A percentile compares a stretch with the other conserved stretches of the same genome.
Evolutionary conservation across 2,113 vertebrate species (phyloP).

Genomic region (Rutilus rutilus): DNA sequence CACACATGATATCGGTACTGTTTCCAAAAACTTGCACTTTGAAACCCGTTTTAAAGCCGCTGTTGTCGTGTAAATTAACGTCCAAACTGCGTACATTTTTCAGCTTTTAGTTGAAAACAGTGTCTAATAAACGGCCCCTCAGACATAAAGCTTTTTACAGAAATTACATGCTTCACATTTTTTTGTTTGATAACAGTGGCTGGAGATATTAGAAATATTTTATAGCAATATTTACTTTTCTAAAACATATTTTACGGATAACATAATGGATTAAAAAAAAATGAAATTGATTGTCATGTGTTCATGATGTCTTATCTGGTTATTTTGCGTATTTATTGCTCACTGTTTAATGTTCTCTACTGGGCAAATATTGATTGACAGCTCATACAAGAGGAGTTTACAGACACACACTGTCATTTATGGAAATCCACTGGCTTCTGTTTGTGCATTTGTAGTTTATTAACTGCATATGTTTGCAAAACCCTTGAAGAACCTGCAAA

Average conservation of each 20-base stretch:
- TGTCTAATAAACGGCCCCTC: too few relatives aligned
- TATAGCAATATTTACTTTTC: neutral
- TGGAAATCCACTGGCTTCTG: neutral
- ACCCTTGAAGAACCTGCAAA: neutral
- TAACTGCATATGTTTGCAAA: neutral
- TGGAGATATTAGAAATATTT: neutral
- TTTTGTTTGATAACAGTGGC: neutral
- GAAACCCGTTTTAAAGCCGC: too few relatives aligned
- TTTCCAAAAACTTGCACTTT: too few relatives aligned
- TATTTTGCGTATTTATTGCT: neutral
- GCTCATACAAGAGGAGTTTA: slow-evolving; percentile 34
- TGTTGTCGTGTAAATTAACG: too few relatives aligned
- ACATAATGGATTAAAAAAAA: neutral
- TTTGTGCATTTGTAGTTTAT: neutral
- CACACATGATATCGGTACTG: too few relatives aligned
- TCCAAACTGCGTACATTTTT: too few relatives aligned
- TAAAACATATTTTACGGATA: neutral
- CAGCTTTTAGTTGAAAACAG: too few relatives aligned
- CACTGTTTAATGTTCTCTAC: slow-evolving; percentile 46
- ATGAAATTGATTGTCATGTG: neutral
- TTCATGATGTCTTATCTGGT: neutral
- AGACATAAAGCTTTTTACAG: too few relatives aligned
- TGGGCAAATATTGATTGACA: slow-evolving; percentile 52
- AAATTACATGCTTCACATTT: neutral
- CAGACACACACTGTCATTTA: neutral